Evolutionary conservation across 2,113 vertebrate genomes (phyloP).

Genomic region (Nasalis larvatus): DNA sequence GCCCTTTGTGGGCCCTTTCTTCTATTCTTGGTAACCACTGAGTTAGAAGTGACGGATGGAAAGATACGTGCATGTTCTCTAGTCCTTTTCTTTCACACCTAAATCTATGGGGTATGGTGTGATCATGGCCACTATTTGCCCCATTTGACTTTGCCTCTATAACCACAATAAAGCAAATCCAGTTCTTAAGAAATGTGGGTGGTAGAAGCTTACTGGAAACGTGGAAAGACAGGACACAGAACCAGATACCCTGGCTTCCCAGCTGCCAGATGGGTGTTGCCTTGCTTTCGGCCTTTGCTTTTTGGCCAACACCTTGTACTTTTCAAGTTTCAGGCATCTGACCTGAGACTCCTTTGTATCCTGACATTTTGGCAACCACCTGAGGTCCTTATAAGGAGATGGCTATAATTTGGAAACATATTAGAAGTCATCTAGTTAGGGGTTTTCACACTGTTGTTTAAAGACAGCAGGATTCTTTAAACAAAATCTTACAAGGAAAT

Average conservation of each 20-base stretch:
- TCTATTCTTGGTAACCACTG: background rate
- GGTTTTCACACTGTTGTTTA: background rate
- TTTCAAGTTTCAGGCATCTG: background rate
- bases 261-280: background rate
- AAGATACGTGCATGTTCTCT: background rate
- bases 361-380: background rate
- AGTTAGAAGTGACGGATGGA: background rate
- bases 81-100: background rate
- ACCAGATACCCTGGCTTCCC: background rate
- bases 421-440: background rate
- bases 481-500: slow-evolving; percentile 7
- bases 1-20: background rate
- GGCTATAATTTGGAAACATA: background rate
- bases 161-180: background rate
- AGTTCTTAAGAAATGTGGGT: background rate
- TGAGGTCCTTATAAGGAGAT: background rate
- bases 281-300: background rate
- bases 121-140: background rate
- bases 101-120: background rate
- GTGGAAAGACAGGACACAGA: background rate
- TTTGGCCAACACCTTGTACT: background rate
- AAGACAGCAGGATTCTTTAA: background rate
- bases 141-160: background rate
- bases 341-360: background rate
- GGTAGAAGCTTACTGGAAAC: background rate